Conservation (phyloP, 2,888 invertebrate species). For the Drosophila leonis region DNA sequence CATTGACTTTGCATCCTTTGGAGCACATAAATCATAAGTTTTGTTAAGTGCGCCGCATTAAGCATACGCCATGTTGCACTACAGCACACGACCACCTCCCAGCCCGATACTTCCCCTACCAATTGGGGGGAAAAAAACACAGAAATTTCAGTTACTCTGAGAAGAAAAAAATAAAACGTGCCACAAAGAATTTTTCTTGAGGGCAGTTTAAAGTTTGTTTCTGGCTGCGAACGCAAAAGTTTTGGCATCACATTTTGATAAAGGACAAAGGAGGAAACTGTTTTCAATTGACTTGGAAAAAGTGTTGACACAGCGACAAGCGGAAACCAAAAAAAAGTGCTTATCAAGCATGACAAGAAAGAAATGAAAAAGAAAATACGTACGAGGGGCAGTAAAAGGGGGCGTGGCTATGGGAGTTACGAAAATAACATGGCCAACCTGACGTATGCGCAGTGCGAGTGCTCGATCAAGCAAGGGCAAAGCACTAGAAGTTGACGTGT, state of each 20-base stretch:
- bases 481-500: background rate
- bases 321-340: slow-evolving; percentile 36
- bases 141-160: background rate
- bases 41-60: slow-evolving; percentile 28
- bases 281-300: slow-evolving; percentile 51
- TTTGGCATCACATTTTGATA: slow-evolving; percentile 23
- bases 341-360: slow-evolving; percentile 40
- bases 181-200: slow-evolving; percentile 6
- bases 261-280: slow-evolving; percentile 9
- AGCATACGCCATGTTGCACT: slow-evolving; percentile 42
- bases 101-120: no score
- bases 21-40: slow-evolving; percentile 47
- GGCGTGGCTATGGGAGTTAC: slow-evolving; percentile 11
- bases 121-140: background rate
- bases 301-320: slow-evolving; percentile 51
- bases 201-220: slow-evolving; percentile 13
- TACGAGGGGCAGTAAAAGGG: background rate
- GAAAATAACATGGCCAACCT: background rate
- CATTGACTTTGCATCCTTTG: slow-evolving; percentile 27
- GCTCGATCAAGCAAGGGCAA: slow-evolving; percentile 2
- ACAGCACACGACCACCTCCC: background rate
- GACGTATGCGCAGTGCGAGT: slow-evolving; percentile 1
- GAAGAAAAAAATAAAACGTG: background rate
- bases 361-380: background rate
- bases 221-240: slow-evolving; percentile 14